Evolutionary conservation across 2,113 vertebrate species (phyloP).

Genomic region (Protobothrops flavoviridis): DNA sequence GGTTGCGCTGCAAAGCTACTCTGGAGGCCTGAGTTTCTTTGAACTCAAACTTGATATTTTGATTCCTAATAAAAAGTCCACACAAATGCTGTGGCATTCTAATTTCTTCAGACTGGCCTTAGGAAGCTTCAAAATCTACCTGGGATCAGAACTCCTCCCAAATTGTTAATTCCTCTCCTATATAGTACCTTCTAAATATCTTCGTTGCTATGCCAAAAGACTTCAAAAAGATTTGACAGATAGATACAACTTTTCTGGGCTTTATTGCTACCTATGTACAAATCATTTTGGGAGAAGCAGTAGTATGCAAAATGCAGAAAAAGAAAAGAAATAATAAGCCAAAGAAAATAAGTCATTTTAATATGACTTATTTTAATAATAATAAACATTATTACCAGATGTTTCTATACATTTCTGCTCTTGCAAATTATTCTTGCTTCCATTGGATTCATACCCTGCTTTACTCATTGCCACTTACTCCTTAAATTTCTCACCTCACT

Average conservation of each 20-base stretch:
- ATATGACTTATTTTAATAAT: no score
- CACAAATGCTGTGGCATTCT: neutral
- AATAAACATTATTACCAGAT: no score
- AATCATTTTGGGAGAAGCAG: neutral
- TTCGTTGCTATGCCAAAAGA: constrained; percentile 8
- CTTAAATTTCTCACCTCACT: neutral
- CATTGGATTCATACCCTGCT: neutral
- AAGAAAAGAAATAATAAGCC: neutral
- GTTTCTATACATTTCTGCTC: neutral
- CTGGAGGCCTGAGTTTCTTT: neutral
- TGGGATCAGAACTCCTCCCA: neutral
- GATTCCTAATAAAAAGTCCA: neutral
- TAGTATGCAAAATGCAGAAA: neutral
- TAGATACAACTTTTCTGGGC: neutral
- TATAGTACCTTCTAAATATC: neutral
- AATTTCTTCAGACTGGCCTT: fast-evolving
- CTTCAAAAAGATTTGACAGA: constrained; percentile 22
- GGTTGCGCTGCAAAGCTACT: neutral
- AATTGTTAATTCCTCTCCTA: neutral
- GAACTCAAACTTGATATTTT: neutral
- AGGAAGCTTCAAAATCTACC: constrained; percentile 7
- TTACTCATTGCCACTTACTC: neutral
- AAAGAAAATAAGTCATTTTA: no score
- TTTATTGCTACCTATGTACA: neutral
- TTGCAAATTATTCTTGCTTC: neutral